Evolutionary conservation across 2,888 invertebrate genomes (phyloP), one percentile per base, ranked within the genome.

Genomic region (Bembecia ichneumoniformis): DNA sequence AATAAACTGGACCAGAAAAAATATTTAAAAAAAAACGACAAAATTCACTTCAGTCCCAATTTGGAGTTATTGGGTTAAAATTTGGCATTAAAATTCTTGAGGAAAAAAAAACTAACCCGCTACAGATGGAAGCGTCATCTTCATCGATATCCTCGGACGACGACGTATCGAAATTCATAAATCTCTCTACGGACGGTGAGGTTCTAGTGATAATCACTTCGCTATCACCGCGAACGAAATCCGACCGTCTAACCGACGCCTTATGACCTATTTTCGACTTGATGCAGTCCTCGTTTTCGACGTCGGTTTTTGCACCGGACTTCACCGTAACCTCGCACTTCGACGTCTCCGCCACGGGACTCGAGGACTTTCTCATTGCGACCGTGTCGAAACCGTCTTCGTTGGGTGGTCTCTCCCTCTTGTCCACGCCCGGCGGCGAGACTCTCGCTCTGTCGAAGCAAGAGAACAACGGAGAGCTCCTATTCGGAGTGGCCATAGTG

Each of bases 191-290:
- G 66, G 84, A 86, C 52, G 87, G 86, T 66, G 84, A 80, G 54
- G 86, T 86, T 49, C 80, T 82, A 0, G 77, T 79, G 35, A 86
- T 82, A 9, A 81, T 57, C 3, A 84, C 67, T 3, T 81, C 77
- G 0, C 78, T 75, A 0, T 80, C 77, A 1, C 71, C 71, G 45
- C 80, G 80, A 0, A 84, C 56, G 0, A 82, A 59, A 45, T 77
- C 71, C 0, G 72, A 64, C 0, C 61, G 52, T 4, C 49, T 49
- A 4, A 48, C 45, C 0, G 34, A 45, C 1, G 28, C n/a, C 4
- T 17, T 49, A 15, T 47, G 48, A 3, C 11, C 57, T 0, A 58
- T 56, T n/a, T 11, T 52, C 0, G 55, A 3, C n/a, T 47, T 56
- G 1, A 55, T 51, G 0, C 62, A 60, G 0, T 77, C 75, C 14